Evolutionary conservation across 2,888 invertebrate species (phyloP).

Genomic region (Trissoscelio sp.): DNA sequence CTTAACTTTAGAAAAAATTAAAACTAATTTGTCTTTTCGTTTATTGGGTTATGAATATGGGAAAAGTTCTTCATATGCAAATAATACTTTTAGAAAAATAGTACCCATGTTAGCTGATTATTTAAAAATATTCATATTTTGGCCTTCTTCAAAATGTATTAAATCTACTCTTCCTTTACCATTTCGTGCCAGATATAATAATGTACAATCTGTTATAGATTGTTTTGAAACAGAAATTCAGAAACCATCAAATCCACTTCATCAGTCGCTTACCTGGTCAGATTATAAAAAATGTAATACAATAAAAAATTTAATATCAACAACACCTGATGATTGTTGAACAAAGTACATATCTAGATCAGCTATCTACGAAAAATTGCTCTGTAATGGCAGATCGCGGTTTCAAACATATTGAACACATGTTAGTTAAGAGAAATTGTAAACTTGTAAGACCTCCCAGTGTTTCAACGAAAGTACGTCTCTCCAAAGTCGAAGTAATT

Average conservation of each 20-base stretch:
- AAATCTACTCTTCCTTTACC: slow-evolving; percentile 19
- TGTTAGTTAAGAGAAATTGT: slow-evolving; percentile 42
- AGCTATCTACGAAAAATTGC: neutral
- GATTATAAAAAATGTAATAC: slow-evolving; percentile 76
- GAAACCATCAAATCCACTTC: slow-evolving; percentile 70
- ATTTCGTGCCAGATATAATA: slow-evolving; percentile 44
- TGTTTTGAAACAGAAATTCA: slow-evolving; percentile 75
- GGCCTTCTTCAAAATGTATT: slow-evolving; percentile 24
- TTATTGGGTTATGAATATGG: slow-evolving; percentile 49
- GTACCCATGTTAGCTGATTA: slow-evolving; percentile 33
- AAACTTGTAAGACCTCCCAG: slow-evolving; percentile 61
- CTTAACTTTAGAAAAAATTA: slow-evolving; percentile 41
- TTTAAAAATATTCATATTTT: slow-evolving; percentile 39
- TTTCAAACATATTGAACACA: slow-evolving; percentile 66
- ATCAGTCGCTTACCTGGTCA: slow-evolving; percentile 75
- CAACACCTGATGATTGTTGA: slow-evolving; percentile 66
- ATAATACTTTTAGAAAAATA: slow-evolving; percentile 18
- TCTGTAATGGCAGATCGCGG: slow-evolving; percentile 66
- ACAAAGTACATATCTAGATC: slow-evolving; percentile 28
- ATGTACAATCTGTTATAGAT: slow-evolving; percentile 70
- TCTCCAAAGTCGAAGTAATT: too few relatives aligned
- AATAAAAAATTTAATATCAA: slow-evolving; percentile 75
- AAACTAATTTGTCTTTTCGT: slow-evolving; percentile 21
- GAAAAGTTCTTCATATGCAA: slow-evolving; percentile 16
- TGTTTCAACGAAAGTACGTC: slow-evolving; percentile 58